phyloP scores from a whole-genome alignment of 2,113 vertebrate species.

The Phalacrocorax brasilianus region DNA sequence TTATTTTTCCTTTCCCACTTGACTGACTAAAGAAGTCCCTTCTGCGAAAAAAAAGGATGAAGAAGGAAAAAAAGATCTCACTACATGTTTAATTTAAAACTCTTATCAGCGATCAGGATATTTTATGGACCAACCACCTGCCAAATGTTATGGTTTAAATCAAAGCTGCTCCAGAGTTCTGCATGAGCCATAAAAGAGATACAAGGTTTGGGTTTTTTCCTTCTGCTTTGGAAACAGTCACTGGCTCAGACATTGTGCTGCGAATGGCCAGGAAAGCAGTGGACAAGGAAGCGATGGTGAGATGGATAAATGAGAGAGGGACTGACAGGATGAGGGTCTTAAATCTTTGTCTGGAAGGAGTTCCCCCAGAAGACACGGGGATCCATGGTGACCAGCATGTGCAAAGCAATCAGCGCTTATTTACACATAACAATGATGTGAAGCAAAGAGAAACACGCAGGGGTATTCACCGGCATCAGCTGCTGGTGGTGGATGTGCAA shows the following conservation, averaged over 20 bases:
- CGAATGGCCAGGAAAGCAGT: not conserved
- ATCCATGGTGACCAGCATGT: not conserved
- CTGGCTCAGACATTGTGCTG: not conserved
- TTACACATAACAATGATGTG: not conserved
- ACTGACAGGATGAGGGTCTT: not conserved
- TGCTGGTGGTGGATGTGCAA: not conserved
- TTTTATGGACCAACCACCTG: conserved; percentile 17
- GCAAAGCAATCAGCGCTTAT: not conserved
- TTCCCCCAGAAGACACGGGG: not conserved
- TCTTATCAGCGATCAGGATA: not conserved
- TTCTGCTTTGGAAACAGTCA: not conserved
- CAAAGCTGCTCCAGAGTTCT: not conserved
- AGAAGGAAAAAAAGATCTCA: not conserved
- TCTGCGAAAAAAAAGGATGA: not conserved
- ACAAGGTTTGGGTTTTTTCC: not conserved
- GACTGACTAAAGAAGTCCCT: not conserved
- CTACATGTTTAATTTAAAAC: conserved; percentile 24
- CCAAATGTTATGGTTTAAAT: conserved; percentile 25
- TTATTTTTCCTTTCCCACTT: not conserved
- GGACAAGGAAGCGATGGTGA: not conserved
- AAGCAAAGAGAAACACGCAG: not conserved
- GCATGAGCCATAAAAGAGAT: not conserved
- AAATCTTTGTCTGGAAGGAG: not conserved
- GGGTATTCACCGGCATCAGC: not conserved
- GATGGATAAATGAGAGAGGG: not conserved